Evolutionary conservation across 1,140 invertebrate species (phyloP), one percentile per base, ranked within the genome.

Genomic region (Delia radicum): DNA sequence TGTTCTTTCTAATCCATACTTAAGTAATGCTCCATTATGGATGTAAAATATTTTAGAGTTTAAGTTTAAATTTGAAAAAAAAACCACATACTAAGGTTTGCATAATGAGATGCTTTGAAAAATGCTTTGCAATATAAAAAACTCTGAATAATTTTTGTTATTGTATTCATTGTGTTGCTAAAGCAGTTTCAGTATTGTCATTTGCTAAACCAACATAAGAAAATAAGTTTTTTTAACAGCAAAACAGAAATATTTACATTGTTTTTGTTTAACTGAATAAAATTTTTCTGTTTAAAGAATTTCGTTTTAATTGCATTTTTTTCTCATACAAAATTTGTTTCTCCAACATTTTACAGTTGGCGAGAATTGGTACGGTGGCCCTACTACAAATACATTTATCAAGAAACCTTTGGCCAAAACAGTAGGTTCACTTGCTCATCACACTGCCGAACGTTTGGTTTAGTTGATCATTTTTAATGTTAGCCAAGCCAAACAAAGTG

Each of bases 401-500:
- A 46, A 42, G n/a, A 69, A 69, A 55, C 31, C 63, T 8, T 13
- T 26, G 13, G 28, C 13, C 48, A 73, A 63, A 48, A 24, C 65
- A 18, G 81, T 84, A 61, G 82, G 81, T 75, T 61, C 77, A 15
- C 80, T 84, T 76, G 82, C 82, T 21, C 82, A 28, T 55, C 81
- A 65, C 74, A 80, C 83, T 63, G 82, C 82, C 18, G 74, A 79
- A 42, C 79, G 81, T 26, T 75, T 84, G 72, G 48, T 82, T 65
- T 84, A 74, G 29, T 37, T 69, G 6, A n/a, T 33, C 65, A 63
- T 48, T n/a, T n/a, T 18, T n/a, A 48, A 13, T 7, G 8, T 13
- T 37, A 37, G 33, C 33, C 8, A 37, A 48, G 15, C 46, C 7
- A 18, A 48, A 48, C n/a, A n/a, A 2, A 4, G n/a, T 48, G 46